phyloP scores from a whole-genome alignment of 2,113 vertebrate species.

The Leiothrix lutea region DNA sequence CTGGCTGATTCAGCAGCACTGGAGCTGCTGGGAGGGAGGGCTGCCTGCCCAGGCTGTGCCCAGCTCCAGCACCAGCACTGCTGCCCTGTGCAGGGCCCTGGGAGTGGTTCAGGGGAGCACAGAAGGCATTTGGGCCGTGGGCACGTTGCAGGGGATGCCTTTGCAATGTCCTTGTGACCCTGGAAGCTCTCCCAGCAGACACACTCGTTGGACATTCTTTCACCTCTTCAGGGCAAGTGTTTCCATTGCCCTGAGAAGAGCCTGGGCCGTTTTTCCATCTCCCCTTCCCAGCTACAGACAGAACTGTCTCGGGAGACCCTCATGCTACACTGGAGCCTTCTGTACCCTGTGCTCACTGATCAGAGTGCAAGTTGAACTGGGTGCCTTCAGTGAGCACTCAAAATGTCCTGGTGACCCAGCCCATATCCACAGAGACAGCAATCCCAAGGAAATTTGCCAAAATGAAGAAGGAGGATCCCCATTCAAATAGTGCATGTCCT shows the following conservation, averaged over 20 bases:
- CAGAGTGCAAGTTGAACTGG: background rate
- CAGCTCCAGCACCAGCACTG: background rate
- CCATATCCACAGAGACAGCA: background rate
- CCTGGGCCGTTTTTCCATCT: background rate
- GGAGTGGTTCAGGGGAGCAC: accelerated
- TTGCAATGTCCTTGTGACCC: background rate
- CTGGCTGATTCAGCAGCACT: background rate
- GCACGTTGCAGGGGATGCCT: background rate
- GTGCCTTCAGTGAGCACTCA: background rate
- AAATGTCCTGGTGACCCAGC: background rate
- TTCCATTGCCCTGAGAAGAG: background rate
- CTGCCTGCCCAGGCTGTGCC: background rate
- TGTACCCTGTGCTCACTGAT: background rate
- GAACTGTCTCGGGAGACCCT: background rate
- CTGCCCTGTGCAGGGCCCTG: background rate
- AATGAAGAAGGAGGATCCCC: background rate
- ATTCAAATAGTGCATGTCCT: background rate
- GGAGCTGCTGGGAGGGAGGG: background rate
- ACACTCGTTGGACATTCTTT: background rate
- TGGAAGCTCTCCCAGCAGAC: background rate
- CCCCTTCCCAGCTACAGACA: background rate
- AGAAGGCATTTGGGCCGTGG: background rate
- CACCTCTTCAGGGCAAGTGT: background rate
- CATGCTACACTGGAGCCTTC: too few species aligned
- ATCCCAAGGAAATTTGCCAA: background rate